Base-by-base conservation (phyloP, 2,797 vertebrate genomes). In the Champsocephalus esox region DNA sequence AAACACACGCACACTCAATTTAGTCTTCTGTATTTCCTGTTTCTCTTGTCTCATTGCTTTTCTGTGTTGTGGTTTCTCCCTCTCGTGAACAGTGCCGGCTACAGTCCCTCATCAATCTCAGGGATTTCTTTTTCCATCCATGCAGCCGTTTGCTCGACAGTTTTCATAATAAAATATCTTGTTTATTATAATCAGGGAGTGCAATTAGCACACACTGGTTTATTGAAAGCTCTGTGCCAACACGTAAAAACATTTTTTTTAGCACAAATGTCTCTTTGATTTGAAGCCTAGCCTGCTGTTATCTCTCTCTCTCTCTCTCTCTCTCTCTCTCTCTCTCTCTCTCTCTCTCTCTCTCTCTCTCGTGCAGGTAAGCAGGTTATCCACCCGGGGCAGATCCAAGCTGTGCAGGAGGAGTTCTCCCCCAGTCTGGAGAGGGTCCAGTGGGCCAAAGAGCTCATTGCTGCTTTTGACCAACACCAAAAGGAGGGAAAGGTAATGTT, bases 281-380 rank as follows among this genome's bases (percentile, higher is more conserved):
- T 50, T 61, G 1, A 66, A 74, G 55, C 41, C 71, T 16, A 63
- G 41, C 73, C 76, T 3, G 56, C 59, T 72, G 79, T 75, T 80
- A 61, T 38, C 28, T 5, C 28, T 5, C 28, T 28, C 28, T 28
- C 28, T 28, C 24, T 3, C 24, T 28, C 24, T 28, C 28, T 28
- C 28, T 28, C 28, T 28, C 28, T 5, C 28, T 28, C 28, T 28
- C 28, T 28, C 24, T 3, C 24, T 28, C 24, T 28, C 24, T 24
- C 24, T 24, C 24, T 3, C 24, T 24, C 24, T 24, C 24, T 24
- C 24, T 28, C 24, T 28, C 24, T 28, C 78, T 92, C 89, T 88
- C 84, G 86, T 84, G 64, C 88, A 99, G 98, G 98, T 91, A 99
- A 99, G 92, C 97, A 99, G 95, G 97, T 99, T 89, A 99, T 99